Evolutionary conservation across 2,797 vertebrate genomes (phyloP).

Genomic region (Scolopax rusticola): DNA sequence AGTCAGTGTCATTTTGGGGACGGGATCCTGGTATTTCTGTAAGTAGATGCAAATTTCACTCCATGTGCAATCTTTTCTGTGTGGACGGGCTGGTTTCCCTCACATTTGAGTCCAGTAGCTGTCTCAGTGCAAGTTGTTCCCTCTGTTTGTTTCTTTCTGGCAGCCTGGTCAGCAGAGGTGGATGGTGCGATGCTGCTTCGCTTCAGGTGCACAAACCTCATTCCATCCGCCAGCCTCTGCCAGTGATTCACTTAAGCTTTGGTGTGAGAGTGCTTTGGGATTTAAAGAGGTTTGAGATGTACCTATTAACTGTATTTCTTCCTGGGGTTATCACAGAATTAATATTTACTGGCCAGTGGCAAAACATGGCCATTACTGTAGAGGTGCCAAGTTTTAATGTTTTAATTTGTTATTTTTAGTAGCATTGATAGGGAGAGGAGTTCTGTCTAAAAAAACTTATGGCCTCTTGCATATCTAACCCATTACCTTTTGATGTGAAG

Average conservation of each 20-base stretch:
- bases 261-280: background rate
- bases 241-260: background rate
- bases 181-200: background rate
- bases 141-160: background rate
- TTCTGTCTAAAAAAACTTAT: background rate
- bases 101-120: background rate
- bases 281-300: background rate
- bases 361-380: background rate
- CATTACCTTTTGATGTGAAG: background rate
- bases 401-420: background rate
- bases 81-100: background rate
- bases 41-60: background rate
- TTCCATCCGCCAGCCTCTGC: background rate
- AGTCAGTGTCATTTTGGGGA: background rate
- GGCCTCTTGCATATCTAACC: background rate
- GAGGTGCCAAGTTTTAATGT: background rate
- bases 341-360: background rate
- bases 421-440: background rate
- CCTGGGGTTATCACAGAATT: background rate
- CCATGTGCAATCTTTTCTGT: background rate
- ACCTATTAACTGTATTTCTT: background rate
- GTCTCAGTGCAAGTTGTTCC: background rate
- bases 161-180: background rate
- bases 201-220: background rate
- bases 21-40: background rate